Evolutionary conservation across 2,797 vertebrate species (phyloP).

Genomic region (Oreochromis grahami): DNA sequence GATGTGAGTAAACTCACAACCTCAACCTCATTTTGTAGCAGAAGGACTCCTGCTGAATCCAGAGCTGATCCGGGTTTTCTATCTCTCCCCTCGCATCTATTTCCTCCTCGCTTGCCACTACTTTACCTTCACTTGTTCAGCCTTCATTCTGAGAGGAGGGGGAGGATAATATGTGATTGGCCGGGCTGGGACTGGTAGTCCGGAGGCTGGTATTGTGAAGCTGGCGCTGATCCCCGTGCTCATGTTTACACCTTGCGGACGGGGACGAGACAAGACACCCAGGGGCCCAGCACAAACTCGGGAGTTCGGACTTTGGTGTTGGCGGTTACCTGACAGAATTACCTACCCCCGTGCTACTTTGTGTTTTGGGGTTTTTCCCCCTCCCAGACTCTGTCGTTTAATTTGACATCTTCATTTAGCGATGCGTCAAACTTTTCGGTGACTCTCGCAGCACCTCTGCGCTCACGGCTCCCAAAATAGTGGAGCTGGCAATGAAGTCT

Average conservation of each 20-base stretch:
- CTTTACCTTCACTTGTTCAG: conserved; percentile 68
- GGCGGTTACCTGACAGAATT: neutral
- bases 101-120: conserved; percentile 45
- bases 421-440: conserved; percentile 70
- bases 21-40: neutral
- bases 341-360: neutral
- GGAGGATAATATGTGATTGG: conserved; percentile 76
- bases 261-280: conserved; percentile 15
- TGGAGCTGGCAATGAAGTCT: conserved; percentile 20
- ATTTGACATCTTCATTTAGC: neutral
- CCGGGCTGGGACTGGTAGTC: conserved; percentile 66
- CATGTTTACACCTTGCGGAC: conserved; percentile 78
- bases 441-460: conserved; percentile 45
- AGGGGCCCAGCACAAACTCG: neutral
- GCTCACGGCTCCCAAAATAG: neutral
- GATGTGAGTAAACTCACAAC: neutral
- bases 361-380: neutral
- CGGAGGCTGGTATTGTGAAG: conserved; percentile 64
- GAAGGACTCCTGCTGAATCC: conserved; percentile 14
- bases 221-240: conserved; percentile 61
- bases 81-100: conserved; percentile 54
- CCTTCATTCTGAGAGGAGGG: conserved; percentile 57
- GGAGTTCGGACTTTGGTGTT: conserved; percentile 9
- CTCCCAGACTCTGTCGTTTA: neutral
- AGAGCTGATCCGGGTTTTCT: conserved; percentile 63